Conservation (phyloP, 2,888 invertebrate genomes). For the Escarpia spicata region DNA sequence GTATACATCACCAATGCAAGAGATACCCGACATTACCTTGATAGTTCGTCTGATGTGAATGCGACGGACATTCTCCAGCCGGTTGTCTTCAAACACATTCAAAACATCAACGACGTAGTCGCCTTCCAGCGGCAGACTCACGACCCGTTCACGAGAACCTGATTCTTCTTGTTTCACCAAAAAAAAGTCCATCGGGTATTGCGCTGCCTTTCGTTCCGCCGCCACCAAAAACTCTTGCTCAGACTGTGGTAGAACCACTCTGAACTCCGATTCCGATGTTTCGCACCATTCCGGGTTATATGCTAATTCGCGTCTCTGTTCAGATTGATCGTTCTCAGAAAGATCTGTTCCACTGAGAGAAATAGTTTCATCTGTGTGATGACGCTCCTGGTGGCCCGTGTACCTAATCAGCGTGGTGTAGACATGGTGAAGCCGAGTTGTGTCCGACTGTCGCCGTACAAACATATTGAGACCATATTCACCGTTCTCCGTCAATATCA, state of each 20-base stretch:
- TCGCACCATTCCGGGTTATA: neutral
- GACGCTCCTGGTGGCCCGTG: neutral
- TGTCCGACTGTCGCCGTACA: slow-evolving; percentile 41
- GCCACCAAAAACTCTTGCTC: neutral
- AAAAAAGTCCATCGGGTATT: neutral
- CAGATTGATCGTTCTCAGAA: neutral
- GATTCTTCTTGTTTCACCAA: neutral
- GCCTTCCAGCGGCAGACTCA: neutral
- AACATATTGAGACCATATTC: neutral
- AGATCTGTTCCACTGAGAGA: neutral
- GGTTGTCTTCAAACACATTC: neutral
- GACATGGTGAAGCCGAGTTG: neutral
- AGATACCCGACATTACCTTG: neutral
- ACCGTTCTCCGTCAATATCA: neutral
- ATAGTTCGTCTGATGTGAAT: neutral
- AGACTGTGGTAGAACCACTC: neutral
- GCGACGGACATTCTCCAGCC: neutral
- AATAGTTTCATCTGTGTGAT: neutral
- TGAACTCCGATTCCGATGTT: neutral
- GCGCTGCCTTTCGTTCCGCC: neutral
- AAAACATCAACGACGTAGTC: neutral
- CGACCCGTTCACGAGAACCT: neutral
- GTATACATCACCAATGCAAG: neutral
- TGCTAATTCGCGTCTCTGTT: neutral
- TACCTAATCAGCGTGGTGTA: neutral